Conservation (phyloP, 2,888 invertebrate genomes). For the Brachycybe producta region DNA sequence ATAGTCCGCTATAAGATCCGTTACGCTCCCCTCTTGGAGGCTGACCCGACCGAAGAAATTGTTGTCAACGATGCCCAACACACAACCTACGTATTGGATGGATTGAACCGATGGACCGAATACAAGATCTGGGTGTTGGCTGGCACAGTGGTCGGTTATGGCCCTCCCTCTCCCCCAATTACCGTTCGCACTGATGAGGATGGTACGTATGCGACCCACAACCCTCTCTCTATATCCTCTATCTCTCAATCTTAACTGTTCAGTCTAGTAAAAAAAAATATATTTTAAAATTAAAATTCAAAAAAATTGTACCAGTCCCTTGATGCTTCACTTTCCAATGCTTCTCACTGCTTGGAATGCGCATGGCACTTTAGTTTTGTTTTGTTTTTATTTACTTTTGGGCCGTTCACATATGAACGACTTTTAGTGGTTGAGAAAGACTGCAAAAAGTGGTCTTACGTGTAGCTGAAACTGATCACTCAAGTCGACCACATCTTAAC, state of each 20-base stretch:
- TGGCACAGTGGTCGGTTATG: slow-evolving; percentile 91
- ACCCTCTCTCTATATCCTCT: not conserved
- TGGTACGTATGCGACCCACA: slow-evolving; percentile 58
- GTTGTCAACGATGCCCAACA: slow-evolving; percentile 43
- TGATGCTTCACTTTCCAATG: not conserved
- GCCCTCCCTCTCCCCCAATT: slow-evolving; percentile 82
- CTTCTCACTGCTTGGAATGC: not conserved
- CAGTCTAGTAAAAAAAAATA: not conserved
- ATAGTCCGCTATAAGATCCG: slow-evolving; percentile 91
- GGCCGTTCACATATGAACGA: too few species aligned
- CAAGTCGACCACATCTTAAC: too few species aligned
- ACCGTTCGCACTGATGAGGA: slow-evolving; percentile 91
- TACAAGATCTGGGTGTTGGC: slow-evolving; percentile 95
- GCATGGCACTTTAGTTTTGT: too few species aligned
- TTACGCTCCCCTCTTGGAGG: slow-evolving; percentile 65
- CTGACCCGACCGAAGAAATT: slow-evolving; percentile 56
- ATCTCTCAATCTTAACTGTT: not conserved
- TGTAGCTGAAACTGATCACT: too few species aligned
- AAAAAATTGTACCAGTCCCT: not conserved
- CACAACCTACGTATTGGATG: slow-evolving; percentile 57
- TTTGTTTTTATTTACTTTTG: too few species aligned
- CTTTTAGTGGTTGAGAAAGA: too few species aligned
- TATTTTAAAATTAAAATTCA: slow-evolving; percentile 5
- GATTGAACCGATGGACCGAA: slow-evolving; percentile 86
- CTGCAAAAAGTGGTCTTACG: too few species aligned